phyloP scores from a whole-genome alignment of 2,113 vertebrate genomes.

The cattle (Bos taurus) region DNA sequence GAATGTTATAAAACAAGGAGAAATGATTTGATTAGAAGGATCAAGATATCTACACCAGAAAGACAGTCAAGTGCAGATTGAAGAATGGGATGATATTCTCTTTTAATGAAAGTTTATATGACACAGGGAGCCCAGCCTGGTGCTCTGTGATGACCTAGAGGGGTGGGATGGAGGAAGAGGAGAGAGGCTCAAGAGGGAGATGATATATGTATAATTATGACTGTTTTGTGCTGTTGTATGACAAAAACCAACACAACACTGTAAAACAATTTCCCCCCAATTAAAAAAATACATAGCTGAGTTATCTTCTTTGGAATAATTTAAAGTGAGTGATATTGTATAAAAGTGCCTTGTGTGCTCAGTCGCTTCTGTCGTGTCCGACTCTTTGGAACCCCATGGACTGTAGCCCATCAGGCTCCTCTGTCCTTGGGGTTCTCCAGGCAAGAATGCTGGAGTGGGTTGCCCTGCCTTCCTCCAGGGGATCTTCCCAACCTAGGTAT shows the following conservation, averaged over 20 bases:
- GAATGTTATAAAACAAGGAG: background rate
- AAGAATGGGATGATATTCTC: background rate
- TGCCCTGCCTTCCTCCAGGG: background rate
- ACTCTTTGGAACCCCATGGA: background rate
- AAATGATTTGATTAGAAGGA: background rate
- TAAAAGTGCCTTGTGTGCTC: background rate
- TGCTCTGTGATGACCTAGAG: background rate
- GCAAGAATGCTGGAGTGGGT: background rate
- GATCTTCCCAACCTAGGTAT: background rate
- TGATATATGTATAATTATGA: background rate
- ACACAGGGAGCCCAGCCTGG: background rate
- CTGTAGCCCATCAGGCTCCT: background rate
- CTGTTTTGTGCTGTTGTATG: background rate
- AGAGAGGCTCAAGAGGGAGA: background rate
- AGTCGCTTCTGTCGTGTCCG: background rate
- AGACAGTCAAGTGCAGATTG: background rate
- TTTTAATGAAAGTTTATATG: background rate
- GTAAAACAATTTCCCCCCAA: background rate
- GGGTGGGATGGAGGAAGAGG: background rate
- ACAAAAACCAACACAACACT: background rate
- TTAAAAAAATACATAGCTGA: background rate
- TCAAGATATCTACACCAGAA: background rate
- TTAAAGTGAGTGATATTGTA: background rate
- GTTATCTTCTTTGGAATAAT: slow-evolving; percentile 3
- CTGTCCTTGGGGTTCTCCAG: background rate